Evolutionary conservation across 2,113 vertebrate species (phyloP).

Genomic region (Colinus virginianus): DNA sequence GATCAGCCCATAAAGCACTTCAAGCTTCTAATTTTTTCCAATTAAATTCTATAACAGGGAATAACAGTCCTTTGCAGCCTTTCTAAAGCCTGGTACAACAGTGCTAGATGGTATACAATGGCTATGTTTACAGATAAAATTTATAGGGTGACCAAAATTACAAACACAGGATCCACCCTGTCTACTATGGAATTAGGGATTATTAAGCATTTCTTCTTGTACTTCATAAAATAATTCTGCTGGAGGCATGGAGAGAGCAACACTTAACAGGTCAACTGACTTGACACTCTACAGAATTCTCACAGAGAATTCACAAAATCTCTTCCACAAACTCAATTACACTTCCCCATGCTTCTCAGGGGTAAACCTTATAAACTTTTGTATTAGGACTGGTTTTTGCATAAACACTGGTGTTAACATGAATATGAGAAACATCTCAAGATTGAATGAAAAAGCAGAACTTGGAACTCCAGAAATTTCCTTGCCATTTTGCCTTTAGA

Average conservation of each 20-base stretch:
- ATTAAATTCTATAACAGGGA: background rate
- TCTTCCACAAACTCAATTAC: background rate
- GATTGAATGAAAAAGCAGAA: background rate
- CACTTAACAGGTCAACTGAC: background rate
- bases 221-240: background rate
- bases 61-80: background rate
- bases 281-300: background rate
- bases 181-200: background rate
- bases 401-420: background rate
- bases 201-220: background rate
- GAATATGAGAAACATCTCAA: background rate
- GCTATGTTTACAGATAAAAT: background rate
- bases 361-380: background rate
- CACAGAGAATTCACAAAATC: background rate
- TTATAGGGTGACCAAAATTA: background rate
- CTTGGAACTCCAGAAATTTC: conserved; percentile 56
- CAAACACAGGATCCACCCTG: background rate
- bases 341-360: background rate
- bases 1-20: background rate
- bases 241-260: background rate
- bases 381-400: background rate
- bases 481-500: conserved; percentile 65
- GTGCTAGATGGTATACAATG: background rate
- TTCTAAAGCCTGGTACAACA: background rate
- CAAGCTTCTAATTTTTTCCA: background rate